A percentile compares a stretch with the other conserved stretches of the same genome.
phyloP scores from a whole-genome alignment of 1,140 invertebrate genomes.

The Maconellicoccus hirsutus region DNA sequence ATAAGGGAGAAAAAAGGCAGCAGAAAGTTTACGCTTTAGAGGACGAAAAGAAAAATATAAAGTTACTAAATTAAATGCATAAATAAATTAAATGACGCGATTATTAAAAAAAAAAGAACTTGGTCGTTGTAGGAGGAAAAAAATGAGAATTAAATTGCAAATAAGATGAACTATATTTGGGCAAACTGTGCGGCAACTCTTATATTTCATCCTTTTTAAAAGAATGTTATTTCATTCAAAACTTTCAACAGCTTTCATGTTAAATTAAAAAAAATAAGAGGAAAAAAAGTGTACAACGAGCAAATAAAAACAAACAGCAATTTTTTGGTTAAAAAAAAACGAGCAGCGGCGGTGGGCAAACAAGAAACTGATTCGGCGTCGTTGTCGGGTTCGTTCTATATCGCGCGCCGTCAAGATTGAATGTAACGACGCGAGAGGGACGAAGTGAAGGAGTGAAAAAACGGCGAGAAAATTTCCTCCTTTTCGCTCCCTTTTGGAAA shows the following conservation, averaged over 20 bases:
- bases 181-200: too few relatives aligned
- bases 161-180: background rate
- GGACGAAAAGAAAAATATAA: too few relatives aligned
- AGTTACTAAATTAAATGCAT: background rate
- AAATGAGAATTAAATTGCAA: background rate
- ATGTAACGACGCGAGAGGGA: too few relatives aligned
- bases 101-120: background rate
- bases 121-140: background rate
- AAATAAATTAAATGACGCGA: background rate
- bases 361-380: too few relatives aligned
- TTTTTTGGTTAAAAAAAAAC: background rate
- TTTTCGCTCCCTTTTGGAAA: background rate
- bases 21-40: too few relatives aligned
- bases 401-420: too few relatives aligned
- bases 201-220: background rate
- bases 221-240: background rate
- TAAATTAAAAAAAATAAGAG: background rate
- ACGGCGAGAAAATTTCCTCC: too few relatives aligned
- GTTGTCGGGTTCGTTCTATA: too few relatives aligned
- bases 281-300: too few relatives aligned
- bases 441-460: too few relatives aligned
- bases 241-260: slow-evolving; percentile 4
- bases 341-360: too few relatives aligned
- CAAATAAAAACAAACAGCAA: background rate
- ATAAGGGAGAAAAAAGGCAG: background rate